These are phyloP conservation scores for Psilopsiagon aurifrons DNA, from an alignment of 2,113 vertebrate genomes.

Conservation along the genomic window DNA sequence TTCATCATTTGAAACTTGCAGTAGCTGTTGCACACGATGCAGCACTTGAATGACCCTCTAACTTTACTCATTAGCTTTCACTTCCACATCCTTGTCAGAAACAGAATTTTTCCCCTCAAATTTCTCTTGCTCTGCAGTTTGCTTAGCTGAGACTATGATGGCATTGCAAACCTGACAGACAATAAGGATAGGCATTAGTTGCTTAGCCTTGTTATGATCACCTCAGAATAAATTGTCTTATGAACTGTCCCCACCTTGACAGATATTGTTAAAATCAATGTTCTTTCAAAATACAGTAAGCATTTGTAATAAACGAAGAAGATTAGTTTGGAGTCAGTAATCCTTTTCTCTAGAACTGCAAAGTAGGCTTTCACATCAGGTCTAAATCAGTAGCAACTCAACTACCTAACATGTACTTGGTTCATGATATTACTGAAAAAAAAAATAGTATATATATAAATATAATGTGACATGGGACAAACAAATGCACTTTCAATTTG, in stretches of 20 bases:
- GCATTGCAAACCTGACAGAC: not conserved
- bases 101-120: not conserved
- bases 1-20: not conserved
- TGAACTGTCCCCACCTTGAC: not conserved
- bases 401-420: not conserved
- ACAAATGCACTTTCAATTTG: conserved; percentile 17
- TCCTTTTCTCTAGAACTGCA: not conserved
- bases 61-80: not conserved
- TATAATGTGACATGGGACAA: conserved; percentile 31
- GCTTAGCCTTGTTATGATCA: not conserved
- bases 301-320: not conserved
- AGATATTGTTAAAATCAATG: not conserved
- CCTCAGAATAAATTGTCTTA: not conserved
- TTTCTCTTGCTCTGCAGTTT: not conserved
- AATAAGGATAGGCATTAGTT: not conserved
- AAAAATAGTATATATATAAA: conserved; percentile 34
- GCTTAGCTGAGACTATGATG: not conserved
- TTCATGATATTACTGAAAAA: not conserved
- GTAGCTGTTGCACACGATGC: not conserved
- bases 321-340: not conserved
- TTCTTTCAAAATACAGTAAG: not conserved
- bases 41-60: not conserved
- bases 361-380: not conserved
- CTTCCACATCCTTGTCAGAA: not conserved
- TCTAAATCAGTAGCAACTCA: conserved; percentile 43